phyloP scores from a whole-genome alignment of 2,113 vertebrate genomes.

The Entelurus aequoreus region DNA sequence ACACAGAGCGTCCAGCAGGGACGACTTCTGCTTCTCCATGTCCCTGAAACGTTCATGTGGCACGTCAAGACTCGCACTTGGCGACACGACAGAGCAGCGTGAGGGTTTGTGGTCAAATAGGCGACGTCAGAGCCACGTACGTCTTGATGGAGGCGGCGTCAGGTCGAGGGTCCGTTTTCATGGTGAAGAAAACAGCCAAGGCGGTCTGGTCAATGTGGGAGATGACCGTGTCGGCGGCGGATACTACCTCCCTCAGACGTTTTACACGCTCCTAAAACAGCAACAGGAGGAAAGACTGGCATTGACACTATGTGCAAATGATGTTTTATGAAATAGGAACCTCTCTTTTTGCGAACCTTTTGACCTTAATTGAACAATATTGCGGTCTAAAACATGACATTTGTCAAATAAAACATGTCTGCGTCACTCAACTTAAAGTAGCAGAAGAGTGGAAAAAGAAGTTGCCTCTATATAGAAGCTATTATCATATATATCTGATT shows the following conservation, averaged over 20 bases:
- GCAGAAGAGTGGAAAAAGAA: too few species aligned
- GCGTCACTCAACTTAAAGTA: too few species aligned
- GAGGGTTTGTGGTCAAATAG: neutral
- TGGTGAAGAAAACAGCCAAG: conserved; percentile 87
- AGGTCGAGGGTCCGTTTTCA: conserved; percentile 96
- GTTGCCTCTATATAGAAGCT: too few species aligned
- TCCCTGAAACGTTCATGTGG: conserved; percentile 71
- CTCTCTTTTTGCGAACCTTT: too few species aligned
- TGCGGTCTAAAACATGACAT: too few species aligned
- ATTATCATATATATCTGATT: too few species aligned
- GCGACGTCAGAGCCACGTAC: conserved; percentile 51
- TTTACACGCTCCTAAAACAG: conserved; percentile 83
- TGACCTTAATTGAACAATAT: too few species aligned
- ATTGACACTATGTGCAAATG: neutral
- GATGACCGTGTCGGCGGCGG: conserved; percentile 85
- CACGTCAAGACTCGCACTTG: neutral
- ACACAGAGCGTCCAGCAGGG: conserved; percentile 89
- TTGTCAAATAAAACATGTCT: too few species aligned
- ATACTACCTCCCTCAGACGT: conserved; percentile 81
- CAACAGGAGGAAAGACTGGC: neutral
- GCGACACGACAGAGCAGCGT: neutral
- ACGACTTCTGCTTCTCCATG: conserved; percentile 95
- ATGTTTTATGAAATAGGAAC: too few species aligned
- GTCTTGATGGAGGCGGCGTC: conserved; percentile 94
- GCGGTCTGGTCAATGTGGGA: conserved; percentile 91